These are phyloP conservation scores for Periparus ater DNA, from an alignment of 2,797 vertebrate species.

Conservation along the genomic window DNA sequence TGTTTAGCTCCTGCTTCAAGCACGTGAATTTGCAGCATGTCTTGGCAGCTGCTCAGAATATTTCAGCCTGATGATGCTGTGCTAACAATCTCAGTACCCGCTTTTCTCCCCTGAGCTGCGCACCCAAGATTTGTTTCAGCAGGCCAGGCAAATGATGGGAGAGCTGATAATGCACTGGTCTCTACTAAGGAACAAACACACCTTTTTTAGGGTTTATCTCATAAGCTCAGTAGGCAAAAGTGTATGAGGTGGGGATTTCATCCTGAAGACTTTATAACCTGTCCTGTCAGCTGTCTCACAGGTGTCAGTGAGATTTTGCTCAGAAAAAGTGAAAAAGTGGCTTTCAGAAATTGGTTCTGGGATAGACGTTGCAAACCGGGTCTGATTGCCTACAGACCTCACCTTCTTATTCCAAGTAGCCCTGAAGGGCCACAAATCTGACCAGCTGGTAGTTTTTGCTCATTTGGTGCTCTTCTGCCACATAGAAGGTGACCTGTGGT, in stretches of 20 bases:
- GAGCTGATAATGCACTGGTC: not conserved
- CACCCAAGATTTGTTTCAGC: not conserved
- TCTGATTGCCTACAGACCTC: not conserved
- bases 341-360: not conserved
- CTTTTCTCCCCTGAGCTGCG: not conserved
- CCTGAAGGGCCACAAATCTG: not conserved
- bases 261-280: not conserved
- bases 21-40: rapidly evolving
- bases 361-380: not conserved
- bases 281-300: not conserved
- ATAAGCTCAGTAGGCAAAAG: not conserved
- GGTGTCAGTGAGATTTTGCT: not conserved
- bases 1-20: not conserved
- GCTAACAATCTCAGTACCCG: not conserved
- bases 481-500: not conserved
- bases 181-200: not conserved
- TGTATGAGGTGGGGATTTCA: not conserved
- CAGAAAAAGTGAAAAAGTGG: not conserved
- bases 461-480: not conserved
- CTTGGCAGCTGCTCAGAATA: not conserved
- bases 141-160: not conserved
- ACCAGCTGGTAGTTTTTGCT: not conserved
- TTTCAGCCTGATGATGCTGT: not conserved
- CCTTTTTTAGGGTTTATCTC: not conserved
- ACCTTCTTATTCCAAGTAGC: not conserved